These are phyloP conservation scores for Bhutanitis thaidina DNA, from an alignment of 2,888 invertebrate genomes.

Conservation along the genomic window DNA sequence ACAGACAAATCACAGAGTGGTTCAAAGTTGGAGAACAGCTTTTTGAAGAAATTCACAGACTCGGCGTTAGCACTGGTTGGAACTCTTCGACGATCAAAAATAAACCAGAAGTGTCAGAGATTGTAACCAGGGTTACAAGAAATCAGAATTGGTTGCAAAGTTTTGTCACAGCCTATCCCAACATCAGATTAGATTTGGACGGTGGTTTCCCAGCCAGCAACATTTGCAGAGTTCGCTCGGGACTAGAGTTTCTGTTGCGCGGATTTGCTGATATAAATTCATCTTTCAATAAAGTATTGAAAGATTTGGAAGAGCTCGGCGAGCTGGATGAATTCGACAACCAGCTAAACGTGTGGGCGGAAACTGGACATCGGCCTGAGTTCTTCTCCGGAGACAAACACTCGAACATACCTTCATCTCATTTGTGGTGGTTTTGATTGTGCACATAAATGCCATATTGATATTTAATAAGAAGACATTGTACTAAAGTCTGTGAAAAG, in stretches of 20 bases:
- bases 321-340: constrained; percentile 29
- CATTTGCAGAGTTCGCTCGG: constrained; percentile 26
- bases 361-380: constrained; percentile 28
- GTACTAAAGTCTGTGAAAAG: no score
- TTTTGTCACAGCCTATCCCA: constrained; percentile 28
- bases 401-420: constrained; percentile 16
- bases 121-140: constrained; percentile 16
- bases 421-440: constrained; percentile 31
- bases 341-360: constrained; percentile 26
- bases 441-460: no score
- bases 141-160: constrained; percentile 26
- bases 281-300: constrained; percentile 23
- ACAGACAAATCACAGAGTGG: constrained; percentile 25
- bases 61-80: constrained; percentile 25
- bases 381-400: constrained; percentile 23
- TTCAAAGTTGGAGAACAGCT: constrained; percentile 26
- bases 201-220: constrained; percentile 22
- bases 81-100: constrained; percentile 17
- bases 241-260: constrained; percentile 23
- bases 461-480: no score
- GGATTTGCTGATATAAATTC: constrained; percentile 23
- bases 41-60: constrained; percentile 25
- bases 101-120: constrained; percentile 14
- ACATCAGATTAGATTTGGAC: constrained; percentile 25
- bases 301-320: constrained; percentile 23